Conservation (phyloP, 2,888 invertebrate genomes). For the Pharmacophagus antenor region DNA sequence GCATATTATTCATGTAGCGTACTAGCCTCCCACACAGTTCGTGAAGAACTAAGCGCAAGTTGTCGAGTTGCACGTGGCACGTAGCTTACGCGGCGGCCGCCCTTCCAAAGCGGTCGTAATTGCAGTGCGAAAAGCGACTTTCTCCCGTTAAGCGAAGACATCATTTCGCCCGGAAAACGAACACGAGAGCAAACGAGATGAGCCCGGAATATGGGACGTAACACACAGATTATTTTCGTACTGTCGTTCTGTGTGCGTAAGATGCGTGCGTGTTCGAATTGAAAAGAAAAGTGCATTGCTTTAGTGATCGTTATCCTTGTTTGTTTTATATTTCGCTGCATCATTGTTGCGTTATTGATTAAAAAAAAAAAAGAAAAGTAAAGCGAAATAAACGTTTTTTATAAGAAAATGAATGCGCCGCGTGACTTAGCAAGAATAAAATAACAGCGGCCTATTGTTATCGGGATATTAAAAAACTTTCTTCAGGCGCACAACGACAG, state of each 20-base stretch:
- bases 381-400: constrained; percentile 35
- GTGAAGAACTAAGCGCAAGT: constrained; percentile 79
- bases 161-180: constrained; percentile 60
- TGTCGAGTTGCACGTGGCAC: constrained; percentile 76
- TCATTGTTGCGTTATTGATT: not conserved
- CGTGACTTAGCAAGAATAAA: constrained; percentile 42
- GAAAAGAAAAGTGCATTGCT: constrained; percentile 68
- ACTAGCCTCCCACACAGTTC: constrained; percentile 79
- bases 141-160: constrained; percentile 60
- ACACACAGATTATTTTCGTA: constrained; percentile 75
- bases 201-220: constrained; percentile 73
- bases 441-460: constrained; percentile 62
- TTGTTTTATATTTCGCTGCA: constrained; percentile 29
- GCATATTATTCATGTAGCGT: constrained; percentile 74
- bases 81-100: constrained; percentile 77
- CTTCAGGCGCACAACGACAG: constrained; percentile 51
- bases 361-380: not conserved
- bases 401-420: constrained; percentile 58
- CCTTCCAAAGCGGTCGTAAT: constrained; percentile 68
- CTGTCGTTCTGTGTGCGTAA: constrained; percentile 62
- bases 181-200: constrained; percentile 54
- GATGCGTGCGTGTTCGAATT: constrained; percentile 50
- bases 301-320: constrained; percentile 41
- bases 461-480: constrained; percentile 72
- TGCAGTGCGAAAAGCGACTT: constrained; percentile 70